Evolutionary conservation across 2,113 vertebrate genomes (phyloP), one percentile per base, ranked within the genome.

Genomic region (Toxostoma redivivum): DNA sequence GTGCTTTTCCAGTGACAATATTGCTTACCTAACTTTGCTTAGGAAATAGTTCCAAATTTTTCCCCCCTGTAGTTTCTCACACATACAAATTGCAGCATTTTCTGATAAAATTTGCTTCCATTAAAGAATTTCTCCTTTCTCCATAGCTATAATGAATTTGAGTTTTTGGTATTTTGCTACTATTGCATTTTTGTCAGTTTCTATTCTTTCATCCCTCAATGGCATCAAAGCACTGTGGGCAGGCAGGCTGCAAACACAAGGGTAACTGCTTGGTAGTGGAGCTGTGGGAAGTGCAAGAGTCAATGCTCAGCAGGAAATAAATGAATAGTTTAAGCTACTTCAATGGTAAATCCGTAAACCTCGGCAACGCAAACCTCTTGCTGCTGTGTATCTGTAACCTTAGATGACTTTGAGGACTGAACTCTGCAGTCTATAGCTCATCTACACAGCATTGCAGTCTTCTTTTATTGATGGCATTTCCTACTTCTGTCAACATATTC

Each of bases 261-360:
- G 76, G 57, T 82, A 48, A 35, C 72, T 10, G 5, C 37, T 56
- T 80, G 81, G 70, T 82, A 76, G 37, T 25, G 37, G 79, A 85
- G 57, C 56, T 79, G 81, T 85, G 70, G 51, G 57, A 85, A 79
- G 57, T 45, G 85, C 90, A 77, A 20, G 5, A 96, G 87, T 87
- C 81, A 81, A 0, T 85, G 60, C 90, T 69, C 88, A 72, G 87
- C 79, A 65, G 88, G 92, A 93, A 82, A 72, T 79, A 85, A 91
- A 91, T 71, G 70, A 72, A 74, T 82, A 79, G 56, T 93, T 95
- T 57, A 80, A 93, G 85, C 78, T 72, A 23, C 88, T 90, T 90
- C 88, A 88, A 0, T 90, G 70, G 88, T 86, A 82, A 73, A 79
- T 77, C 90, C 14, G 0, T 73, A 48, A 96, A 67, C 71, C 50